These are phyloP conservation scores for Tipula vernalis DNA, from an alignment of 2,888 invertebrate species.

Conservation along the genomic window DNA sequence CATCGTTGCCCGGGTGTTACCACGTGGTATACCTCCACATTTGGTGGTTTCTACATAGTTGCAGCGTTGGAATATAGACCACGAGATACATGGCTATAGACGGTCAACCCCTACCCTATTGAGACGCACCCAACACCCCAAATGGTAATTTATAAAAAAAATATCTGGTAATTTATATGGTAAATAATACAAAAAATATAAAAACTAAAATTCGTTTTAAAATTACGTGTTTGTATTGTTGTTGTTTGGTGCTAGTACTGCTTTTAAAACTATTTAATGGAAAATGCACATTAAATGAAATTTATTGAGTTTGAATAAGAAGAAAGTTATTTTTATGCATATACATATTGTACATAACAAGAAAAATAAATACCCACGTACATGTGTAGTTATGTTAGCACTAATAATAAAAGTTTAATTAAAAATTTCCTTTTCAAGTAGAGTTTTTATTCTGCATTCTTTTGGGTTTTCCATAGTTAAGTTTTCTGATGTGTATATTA, in stretches of 20 bases:
- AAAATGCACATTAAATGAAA: neutral
- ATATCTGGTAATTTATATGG: neutral
- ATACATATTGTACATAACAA: neutral
- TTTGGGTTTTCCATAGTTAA: neutral
- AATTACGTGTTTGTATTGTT: neutral
- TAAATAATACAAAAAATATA: neutral
- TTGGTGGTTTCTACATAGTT: too few species aligned
- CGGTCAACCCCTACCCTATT: too few species aligned
- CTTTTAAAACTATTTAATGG: neutral
- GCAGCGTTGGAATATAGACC: too few species aligned
- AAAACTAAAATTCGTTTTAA: neutral
- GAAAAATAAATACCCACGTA: neutral
- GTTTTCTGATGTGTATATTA: neutral
- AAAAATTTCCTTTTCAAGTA: neutral
- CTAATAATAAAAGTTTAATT: neutral
- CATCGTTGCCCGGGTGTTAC: too few species aligned
- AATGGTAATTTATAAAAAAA: too few species aligned
- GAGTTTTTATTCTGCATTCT: neutral
- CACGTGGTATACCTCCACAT: too few species aligned
- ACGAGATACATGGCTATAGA: too few species aligned
- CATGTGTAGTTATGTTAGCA: neutral
- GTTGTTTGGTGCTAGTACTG: neutral
- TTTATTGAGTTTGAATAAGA: neutral
- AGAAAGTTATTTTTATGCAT: neutral
- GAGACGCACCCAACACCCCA: too few species aligned